Conservation (phyloP, 2,113 vertebrate species). For the Chlamydotis undulata region DNA sequence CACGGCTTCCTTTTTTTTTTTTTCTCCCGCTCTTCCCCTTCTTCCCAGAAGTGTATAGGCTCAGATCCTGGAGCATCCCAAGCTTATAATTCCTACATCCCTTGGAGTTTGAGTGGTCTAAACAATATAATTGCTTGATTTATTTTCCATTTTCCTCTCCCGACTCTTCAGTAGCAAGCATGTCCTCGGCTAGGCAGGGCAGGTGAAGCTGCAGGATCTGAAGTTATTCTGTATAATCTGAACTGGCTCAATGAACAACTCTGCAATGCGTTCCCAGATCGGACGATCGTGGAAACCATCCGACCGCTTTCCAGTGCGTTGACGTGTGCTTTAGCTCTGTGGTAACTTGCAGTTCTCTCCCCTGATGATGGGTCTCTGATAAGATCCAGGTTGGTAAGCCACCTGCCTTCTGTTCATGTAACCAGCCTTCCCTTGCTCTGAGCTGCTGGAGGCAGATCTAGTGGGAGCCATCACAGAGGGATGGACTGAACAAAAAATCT, state of each 20-base stretch:
- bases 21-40: not conserved
- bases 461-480: not conserved
- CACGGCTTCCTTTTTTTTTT: not conserved
- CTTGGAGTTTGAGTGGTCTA: not conserved
- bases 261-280: not conserved
- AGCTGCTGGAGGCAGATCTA: not conserved
- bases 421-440: not conserved
- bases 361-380: slow-evolving; percentile 43
- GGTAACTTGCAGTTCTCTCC: not conserved
- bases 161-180: not conserved
- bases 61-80: not conserved
- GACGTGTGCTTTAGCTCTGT: slow-evolving; percentile 6
- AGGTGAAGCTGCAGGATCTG: not conserved
- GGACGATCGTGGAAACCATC: not conserved
- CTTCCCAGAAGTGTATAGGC: not conserved
- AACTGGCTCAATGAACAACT: not conserved
- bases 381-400: slow-evolving; percentile 59
- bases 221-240: not conserved
- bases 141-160: not conserved
- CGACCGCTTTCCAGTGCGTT: not conserved
- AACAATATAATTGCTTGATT: not conserved
- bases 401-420: slow-evolving; percentile 47
- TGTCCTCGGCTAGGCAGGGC: not conserved
- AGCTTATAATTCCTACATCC: not conserved
- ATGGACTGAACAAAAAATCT: not conserved